phyloP scores from a whole-genome alignment of 53 echinoderm and acorn worm species.

The Holothuria scabra region DNA sequence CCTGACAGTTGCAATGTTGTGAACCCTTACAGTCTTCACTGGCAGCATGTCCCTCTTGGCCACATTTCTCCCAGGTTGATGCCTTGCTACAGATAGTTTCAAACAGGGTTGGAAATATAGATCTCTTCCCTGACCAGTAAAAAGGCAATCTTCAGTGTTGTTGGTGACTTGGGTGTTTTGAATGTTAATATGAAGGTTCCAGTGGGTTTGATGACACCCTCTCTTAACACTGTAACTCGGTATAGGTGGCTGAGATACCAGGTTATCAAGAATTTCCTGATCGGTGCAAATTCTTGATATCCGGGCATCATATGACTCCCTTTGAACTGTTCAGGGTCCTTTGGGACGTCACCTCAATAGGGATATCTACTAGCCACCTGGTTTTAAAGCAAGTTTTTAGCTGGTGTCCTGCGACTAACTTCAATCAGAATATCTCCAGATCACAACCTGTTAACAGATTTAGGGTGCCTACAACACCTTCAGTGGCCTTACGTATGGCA shows the following conservation, averaged over 20 bases:
- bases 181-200: conserved; percentile 9
- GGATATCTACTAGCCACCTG: background rate
- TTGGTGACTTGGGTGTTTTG: background rate
- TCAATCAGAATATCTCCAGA: too few relatives aligned
- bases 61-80: too few relatives aligned
- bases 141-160: background rate
- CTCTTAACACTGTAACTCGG: background rate
- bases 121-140: background rate
- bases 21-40: too few relatives aligned
- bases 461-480: too few relatives aligned
- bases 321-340: background rate
- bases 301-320: conserved; percentile 25
- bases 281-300: background rate
- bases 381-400: background rate
- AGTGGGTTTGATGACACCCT: background rate
- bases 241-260: background rate
- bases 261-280: background rate
- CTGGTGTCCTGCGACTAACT: background rate
- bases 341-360: background rate
- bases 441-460: too few relatives aligned
- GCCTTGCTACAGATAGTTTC: background rate
- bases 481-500: too few relatives aligned
- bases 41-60: too few relatives aligned
- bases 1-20: too few relatives aligned
- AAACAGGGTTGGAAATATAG: conserved; percentile 11